phyloP scores from a whole-genome alignment of 2,888 invertebrate genomes.

The Himalopsyche japonica region DNA sequence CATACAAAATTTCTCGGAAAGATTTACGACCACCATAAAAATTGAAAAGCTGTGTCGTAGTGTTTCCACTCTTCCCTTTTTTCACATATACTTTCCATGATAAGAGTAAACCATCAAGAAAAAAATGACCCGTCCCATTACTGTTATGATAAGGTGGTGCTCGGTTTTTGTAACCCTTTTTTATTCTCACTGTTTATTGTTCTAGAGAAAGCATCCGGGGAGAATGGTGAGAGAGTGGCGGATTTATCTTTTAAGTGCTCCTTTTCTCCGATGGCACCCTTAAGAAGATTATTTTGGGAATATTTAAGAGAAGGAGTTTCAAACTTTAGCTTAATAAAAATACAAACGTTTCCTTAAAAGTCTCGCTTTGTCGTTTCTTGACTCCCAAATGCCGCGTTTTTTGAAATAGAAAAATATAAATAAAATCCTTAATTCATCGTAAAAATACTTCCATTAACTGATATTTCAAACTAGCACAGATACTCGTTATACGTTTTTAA shows the following conservation, averaged over 20 bases:
- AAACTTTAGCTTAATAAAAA: neutral
- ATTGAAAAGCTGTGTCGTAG: neutral
- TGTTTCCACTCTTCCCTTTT: neutral
- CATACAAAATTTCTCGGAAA: neutral
- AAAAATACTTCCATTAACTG: too few species aligned
- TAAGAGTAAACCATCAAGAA: slow-evolving; percentile 8
- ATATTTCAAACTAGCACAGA: too few species aligned
- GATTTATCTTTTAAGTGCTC: slow-evolving; percentile 27
- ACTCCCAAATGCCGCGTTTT: neutral
- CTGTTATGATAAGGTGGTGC: slow-evolving; percentile 25
- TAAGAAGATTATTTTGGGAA: slow-evolving; percentile 33
- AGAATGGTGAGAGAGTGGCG: neutral
- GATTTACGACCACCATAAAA: neutral
- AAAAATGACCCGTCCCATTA: slow-evolving; percentile 20
- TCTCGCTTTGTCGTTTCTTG: neutral
- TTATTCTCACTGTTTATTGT: slow-evolving; percentile 25
- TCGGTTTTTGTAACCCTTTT: slow-evolving; percentile 10
- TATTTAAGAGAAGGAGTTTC: slow-evolving; percentile 22
- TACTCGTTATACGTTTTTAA: too few species aligned
- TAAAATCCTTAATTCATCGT: neutral
- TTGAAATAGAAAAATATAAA: neutral
- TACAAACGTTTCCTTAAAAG: neutral
- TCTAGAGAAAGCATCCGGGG: slow-evolving; percentile 1
- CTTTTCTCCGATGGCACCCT: slow-evolving; percentile 23
- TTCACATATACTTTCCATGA: neutral